Evolutionary conservation across 2,797 vertebrate genomes (phyloP).

Genomic region (Falco peregrinus): DNA sequence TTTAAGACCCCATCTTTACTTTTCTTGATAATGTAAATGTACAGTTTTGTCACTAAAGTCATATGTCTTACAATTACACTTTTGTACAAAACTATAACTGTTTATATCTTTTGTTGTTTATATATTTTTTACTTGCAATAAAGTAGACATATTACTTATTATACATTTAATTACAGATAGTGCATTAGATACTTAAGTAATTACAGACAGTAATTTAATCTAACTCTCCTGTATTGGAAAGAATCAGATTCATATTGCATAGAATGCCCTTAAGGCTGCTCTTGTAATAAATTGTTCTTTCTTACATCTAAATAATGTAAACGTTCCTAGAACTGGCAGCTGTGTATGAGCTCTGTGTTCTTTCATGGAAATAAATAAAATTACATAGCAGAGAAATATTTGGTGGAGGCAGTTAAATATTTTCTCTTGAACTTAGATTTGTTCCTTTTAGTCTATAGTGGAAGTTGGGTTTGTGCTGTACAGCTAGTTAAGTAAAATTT

Average conservation of each 20-base stretch:
- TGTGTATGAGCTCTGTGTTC: background rate
- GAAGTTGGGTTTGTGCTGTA: background rate
- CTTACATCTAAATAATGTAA: background rate
- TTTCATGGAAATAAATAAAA: background rate
- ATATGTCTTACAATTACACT: background rate
- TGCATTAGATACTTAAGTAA: background rate
- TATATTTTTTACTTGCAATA: background rate
- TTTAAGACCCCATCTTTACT: background rate
- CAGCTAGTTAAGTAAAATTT: background rate
- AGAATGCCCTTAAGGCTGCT: background rate
- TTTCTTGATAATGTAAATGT: background rate
- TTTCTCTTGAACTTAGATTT: background rate
- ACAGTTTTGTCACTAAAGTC: background rate
- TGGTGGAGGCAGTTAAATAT: background rate
- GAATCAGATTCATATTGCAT: background rate
- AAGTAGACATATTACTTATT: background rate
- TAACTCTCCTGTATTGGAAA: background rate
- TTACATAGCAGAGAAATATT: background rate
- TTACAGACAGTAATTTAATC: background rate
- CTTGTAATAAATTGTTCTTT: background rate
- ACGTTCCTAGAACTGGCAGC: background rate
- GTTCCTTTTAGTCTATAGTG: background rate
- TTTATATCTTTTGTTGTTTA: background rate
- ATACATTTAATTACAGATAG: background rate
- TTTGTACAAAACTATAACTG: background rate